phyloP scores from a whole-genome alignment of 2,888 invertebrate species.

The Pilophorus perplexus region DNA sequence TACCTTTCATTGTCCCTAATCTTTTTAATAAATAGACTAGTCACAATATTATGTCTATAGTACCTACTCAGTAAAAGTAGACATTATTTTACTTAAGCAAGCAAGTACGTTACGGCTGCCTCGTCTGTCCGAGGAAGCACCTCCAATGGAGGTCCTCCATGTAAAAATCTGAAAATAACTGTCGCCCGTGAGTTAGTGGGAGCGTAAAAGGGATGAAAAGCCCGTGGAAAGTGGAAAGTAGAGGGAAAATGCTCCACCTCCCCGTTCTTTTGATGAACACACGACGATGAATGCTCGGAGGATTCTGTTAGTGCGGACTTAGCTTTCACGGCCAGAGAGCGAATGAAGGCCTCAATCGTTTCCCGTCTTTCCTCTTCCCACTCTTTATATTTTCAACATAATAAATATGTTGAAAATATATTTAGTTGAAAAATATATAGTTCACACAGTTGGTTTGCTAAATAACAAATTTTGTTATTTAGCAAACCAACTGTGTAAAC shows the following conservation, averaged over 20 bases:
- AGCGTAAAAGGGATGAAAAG: conserved; percentile 2
- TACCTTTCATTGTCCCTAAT: too few species aligned
- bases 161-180: conserved; percentile 11
- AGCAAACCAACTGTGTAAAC: too few species aligned
- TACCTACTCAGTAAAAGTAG: too few species aligned
- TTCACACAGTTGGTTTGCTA: too few species aligned
- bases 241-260: conserved; percentile 7
- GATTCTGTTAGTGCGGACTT: not conserved
- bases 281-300: conserved; percentile 1
- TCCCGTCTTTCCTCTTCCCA: not conserved
- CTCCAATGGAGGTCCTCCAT: not conserved
- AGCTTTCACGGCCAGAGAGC: conserved; percentile 13
- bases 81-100: too few species aligned
- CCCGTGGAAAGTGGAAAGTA: conserved; percentile 8
- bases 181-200: conserved; percentile 3
- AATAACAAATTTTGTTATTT: too few species aligned
- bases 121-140: not conserved
- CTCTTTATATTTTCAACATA: not conserved
- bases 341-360: not conserved
- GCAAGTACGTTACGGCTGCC: too few species aligned
- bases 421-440: too few species aligned
- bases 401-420: not conserved
- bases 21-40: too few species aligned
- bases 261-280: conserved; percentile 1
- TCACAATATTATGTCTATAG: too few species aligned